Percentiles rank a stretch among this genome's conserved stretches.
Conservation (phyloP, 1,140 invertebrate genomes). For the Pachyrhynchus sulphureomaculatus region DNA sequence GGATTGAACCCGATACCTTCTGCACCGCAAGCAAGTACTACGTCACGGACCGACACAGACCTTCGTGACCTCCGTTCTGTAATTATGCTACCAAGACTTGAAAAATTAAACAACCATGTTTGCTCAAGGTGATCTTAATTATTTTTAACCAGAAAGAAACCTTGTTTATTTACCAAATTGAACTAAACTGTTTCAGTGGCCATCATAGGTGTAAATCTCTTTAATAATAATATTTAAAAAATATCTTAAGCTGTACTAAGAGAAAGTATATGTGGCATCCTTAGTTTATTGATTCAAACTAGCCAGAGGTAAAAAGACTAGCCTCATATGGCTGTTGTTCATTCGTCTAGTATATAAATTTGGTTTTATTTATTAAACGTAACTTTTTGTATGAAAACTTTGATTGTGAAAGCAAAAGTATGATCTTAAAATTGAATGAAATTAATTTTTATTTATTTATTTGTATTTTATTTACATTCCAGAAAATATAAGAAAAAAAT, state of each 20-base stretch:
- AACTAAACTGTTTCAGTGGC: neutral
- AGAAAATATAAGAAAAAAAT: constrained; percentile 6
- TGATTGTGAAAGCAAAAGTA: neutral
- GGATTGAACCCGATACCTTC: too few species aligned
- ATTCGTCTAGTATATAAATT: neutral
- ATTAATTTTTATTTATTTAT: neutral
- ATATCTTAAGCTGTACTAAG: neutral
- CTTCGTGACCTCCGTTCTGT: too few species aligned
- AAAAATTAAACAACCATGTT: too few species aligned
- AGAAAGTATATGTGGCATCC: too few species aligned
- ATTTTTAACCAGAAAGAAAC: too few species aligned
- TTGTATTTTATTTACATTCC: constrained; percentile 6
- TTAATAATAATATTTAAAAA: neutral
- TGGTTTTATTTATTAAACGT: neutral
- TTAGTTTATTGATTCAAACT: too few species aligned
- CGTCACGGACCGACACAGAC: too few species aligned
- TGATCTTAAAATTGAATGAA: too few species aligned
- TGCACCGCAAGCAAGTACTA: too few species aligned
- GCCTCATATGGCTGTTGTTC: neutral
- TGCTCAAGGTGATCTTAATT: too few species aligned
- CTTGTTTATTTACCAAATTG: neutral
- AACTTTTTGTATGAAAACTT: neutral
- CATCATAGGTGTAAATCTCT: neutral
- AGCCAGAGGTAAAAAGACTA: neutral
- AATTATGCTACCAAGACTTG: too few species aligned